Base-by-base conservation (phyloP, 2,113 vertebrate genomes). In the Ciconia stormi region DNA sequence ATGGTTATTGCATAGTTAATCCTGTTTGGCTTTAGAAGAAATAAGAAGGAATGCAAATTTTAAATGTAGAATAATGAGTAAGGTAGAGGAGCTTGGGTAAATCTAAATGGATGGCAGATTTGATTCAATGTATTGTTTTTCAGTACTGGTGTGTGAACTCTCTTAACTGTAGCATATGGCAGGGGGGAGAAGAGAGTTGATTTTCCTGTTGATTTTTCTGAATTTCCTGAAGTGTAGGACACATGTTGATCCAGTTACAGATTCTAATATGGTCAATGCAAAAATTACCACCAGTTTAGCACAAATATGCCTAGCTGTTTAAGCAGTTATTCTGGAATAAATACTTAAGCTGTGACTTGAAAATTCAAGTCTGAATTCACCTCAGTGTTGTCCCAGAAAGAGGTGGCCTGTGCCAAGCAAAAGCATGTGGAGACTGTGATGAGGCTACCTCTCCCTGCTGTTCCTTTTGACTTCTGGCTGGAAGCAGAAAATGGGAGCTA, bases 381-480 rank as follows among this genome's bases (percentile, higher is more conserved):
- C 18, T 62, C 46, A 30, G 27, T 83, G 63, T 56, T 94, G 74
- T 94, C 55, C 40, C 58, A 73, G 52, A 82, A 91, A 36, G 76
- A n/a, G 32, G 13, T 81, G n/a, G 20, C 38, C 59, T 88, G 46
- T 95, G 89, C 82, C 87, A 90, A 95, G 56, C 59, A 66, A 63
- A 90, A 80, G 42, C 74, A 74, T 80, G 87, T 91, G 82, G 71
- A 95, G 71, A 73, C 58, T 82, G 52, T 71, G 78, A 76, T 82
- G 74, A 94, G 61, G 21, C 53, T 95, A 34, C n/a, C 32, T 94
- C 50, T 93, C 49, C 62, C 82, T 94, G 70, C 77, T 95, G 77
- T 87, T 95, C 47, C 53, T 87, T 95, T 93, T 74, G 92, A 90
- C 74, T 94, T 73, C 62, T 80, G 73, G 4, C 70, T 88, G 58